Evolutionary conservation across 2,113 vertebrate genomes (phyloP), one percentile per base, ranked within the genome.

Genomic region (Eptesicus fuscus): DNA sequence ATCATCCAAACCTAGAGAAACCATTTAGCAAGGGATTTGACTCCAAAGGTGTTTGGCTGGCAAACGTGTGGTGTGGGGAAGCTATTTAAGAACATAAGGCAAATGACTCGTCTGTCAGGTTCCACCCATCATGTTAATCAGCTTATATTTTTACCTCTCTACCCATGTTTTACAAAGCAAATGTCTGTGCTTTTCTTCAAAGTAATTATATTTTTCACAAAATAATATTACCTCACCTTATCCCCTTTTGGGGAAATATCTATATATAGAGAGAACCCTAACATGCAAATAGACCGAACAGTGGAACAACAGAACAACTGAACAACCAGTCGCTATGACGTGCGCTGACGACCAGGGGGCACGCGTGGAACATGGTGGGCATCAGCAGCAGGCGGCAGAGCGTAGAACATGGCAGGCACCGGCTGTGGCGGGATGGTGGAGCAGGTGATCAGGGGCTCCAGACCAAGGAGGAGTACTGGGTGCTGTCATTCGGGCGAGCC

Each of bases 51-150:
- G 9, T 59, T 59, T 59, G 7, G 4, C 20, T 59, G 65, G 23
- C 2, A 47, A 79, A 74, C 17, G 0, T 59, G 7, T 16, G 0
- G 2, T 32, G 13, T 44, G 0, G 7, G 14, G 44, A 71, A 85
- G 14, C 61, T 70, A 37, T 40, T 71, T 47, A 47, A 37, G 25
- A 88, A 76, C 2, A 71, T 28, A 76, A 91, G 16, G 17, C 12
- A 65, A 40, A 56, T n/a, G 20, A 47, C 37, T 77, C 53, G 23
- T 67, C 23, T 32, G 2, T 73, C 10, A 71, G 16, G 0, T 2
- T 53, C 17, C 32, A 70, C n/a, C 1, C 9, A 25, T 85, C 89
- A 70, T 65, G 42, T 32, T 37, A 70, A 63, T 47, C 20, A 35
- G n/a, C 8, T 0, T 53, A 13, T 17, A 44, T 40, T 69, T 42